These are phyloP conservation scores for Poeciliopsis turrubarensis DNA, from an alignment of 2,113 vertebrate species.

Conservation along the genomic window DNA sequence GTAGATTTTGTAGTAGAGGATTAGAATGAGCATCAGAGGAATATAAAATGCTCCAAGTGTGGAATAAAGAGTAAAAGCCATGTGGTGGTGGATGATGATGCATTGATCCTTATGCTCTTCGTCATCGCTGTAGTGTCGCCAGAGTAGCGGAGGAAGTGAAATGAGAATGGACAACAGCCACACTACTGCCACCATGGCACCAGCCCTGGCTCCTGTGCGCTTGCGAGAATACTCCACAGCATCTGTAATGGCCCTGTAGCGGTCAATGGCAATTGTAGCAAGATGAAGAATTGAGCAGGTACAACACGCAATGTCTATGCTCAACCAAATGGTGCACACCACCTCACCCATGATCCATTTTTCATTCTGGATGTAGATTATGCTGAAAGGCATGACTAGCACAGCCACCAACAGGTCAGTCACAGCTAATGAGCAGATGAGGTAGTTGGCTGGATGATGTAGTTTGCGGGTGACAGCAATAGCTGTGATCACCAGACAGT, in stretches of 20 bases:
- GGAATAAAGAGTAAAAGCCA: conserved; percentile 91
- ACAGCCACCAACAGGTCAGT: conserved; percentile 97
- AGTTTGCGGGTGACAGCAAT: conserved; percentile 96
- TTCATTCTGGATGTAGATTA: conserved; percentile 93
- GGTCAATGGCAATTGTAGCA: conserved; percentile 92
- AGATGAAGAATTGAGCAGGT: conserved; percentile 97
- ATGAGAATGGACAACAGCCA: conserved; percentile 95
- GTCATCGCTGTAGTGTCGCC: conserved; percentile 85
- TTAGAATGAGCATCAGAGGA: conserved; percentile 91
- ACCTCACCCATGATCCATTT: conserved; percentile 94
- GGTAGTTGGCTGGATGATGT: conserved; percentile 97
- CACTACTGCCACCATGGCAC: conserved; percentile 90
- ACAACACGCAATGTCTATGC: conserved; percentile 94
- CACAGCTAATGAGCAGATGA: conserved; percentile 95
- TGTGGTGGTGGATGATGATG: conserved; percentile 93
- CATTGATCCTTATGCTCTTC: conserved; percentile 86
- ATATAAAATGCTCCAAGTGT: conserved; percentile 98
- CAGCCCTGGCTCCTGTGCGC: conserved; percentile 90
- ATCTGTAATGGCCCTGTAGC: conserved; percentile 93
- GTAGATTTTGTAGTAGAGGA: conserved; percentile 99
- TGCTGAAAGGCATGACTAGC: conserved; percentile 98
- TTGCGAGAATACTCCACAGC: conserved; percentile 95
- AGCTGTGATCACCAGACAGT: conserved; percentile 95
- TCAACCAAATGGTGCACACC: conserved; percentile 93
- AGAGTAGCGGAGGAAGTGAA: conserved; percentile 92